Percentiles rank a stretch among this genome's conserved stretches.
phyloP scores from a whole-genome alignment of 2,888 invertebrate species.

The Phyllotreta striolata region DNA sequence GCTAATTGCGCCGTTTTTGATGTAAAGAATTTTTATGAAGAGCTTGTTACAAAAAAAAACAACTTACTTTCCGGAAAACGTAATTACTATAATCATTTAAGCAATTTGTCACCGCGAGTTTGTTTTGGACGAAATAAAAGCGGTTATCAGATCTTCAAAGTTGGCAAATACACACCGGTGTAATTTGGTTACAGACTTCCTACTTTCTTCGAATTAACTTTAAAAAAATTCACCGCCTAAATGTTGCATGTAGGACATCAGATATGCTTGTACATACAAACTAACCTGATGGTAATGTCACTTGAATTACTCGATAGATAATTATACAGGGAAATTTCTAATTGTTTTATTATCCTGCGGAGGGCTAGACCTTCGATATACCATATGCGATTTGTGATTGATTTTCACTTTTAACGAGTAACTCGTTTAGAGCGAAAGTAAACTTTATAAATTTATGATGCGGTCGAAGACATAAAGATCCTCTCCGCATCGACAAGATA shows the following conservation, averaged over 20 bases:
- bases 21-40: conserved; percentile 20
- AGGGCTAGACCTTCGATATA: conserved; percentile 17
- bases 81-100: conserved; percentile 18
- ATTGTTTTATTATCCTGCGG: conserved; percentile 22
- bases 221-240: neutral
- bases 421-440: conserved; percentile 32
- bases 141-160: conserved; percentile 13
- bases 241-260: neutral
- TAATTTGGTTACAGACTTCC: conserved; percentile 3
- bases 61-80: conserved; percentile 23
- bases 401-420: conserved; percentile 34
- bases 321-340: neutral
- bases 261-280: neutral
- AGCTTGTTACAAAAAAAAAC: conserved; percentile 15
- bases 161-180: conserved; percentile 5
- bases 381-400: conserved; percentile 30
- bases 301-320: conserved; percentile 2
- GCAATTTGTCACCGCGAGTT: conserved; percentile 3
- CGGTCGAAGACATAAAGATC: conserved; percentile 14
- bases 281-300: conserved; percentile 5
- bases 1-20: conserved; percentile 26
- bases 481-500: no score
- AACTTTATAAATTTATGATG: conserved; percentile 23
- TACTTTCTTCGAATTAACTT: conserved; percentile 10
- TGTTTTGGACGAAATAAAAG: conserved; percentile 11